phyloP scores from a whole-genome alignment of 1,140 invertebrate genomes.

The Latrodectus geometricus region DNA sequence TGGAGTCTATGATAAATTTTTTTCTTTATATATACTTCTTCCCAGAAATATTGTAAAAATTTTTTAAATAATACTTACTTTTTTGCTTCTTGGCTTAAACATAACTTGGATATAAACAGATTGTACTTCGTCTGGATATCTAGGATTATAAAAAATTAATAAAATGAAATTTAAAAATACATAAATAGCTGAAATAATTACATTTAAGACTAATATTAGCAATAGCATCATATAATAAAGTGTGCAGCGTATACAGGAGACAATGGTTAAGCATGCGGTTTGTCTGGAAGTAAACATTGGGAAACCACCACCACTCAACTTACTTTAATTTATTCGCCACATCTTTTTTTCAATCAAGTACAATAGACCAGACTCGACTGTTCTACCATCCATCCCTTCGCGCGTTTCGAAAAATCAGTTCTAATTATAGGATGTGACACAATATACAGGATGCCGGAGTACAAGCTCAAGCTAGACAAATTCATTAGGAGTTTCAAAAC shows the following conservation, averaged over 20 bases:
- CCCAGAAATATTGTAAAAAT: neutral
- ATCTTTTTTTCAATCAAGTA: neutral
- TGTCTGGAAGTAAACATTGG: neutral
- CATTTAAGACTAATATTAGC: neutral
- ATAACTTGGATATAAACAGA: constrained; percentile 47
- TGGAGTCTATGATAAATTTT: too few species aligned
- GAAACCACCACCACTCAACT: neutral
- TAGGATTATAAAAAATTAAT: neutral
- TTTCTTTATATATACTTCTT: too few species aligned
- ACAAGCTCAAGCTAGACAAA: neutral
- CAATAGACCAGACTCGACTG: neutral
- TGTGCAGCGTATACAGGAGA: neutral
- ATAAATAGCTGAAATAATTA: neutral
- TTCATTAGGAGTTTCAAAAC: neutral
- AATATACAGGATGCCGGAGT: neutral
- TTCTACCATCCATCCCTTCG: neutral
- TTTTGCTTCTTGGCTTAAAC: constrained; percentile 41
- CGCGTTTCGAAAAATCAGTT: neutral
- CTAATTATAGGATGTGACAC: neutral
- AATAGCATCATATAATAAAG: neutral
- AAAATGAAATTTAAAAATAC: neutral
- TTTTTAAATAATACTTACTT: constrained; percentile 32
- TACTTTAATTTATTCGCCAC: neutral
- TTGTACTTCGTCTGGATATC: constrained; percentile 51
- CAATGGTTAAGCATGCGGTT: neutral